Percentiles rank a stretch among this genome's conserved stretches.
These are phyloP conservation scores for Hemiscyllium ocellatum DNA, from an alignment of 2,113 vertebrate genomes.

Conservation along the genomic window DNA sequence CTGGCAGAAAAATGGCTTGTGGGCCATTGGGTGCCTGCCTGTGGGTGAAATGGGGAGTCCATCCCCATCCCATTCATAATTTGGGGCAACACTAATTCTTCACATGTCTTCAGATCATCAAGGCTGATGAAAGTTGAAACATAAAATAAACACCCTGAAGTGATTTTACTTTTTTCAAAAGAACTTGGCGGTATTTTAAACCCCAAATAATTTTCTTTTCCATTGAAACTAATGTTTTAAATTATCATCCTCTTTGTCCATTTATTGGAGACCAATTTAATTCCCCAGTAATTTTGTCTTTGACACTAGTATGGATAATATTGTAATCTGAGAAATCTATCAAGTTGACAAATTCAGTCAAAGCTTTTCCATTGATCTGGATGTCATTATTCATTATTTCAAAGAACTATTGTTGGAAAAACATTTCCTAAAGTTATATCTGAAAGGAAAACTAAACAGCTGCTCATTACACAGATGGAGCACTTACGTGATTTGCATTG, in stretches of 20 bases:
- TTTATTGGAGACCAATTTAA: background rate
- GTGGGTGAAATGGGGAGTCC: too few species aligned
- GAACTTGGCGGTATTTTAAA: background rate
- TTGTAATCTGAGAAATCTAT: background rate
- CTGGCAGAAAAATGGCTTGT: background rate
- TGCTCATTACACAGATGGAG: background rate
- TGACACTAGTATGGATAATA: background rate
- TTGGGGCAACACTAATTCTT: too few species aligned
- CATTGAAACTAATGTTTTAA: background rate
- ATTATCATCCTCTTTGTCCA: background rate
- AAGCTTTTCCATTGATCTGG: background rate
- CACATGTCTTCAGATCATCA: background rate
- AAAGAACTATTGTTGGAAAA: background rate
- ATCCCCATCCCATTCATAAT: too few species aligned
- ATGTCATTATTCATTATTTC: background rate
- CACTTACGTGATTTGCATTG: background rate
- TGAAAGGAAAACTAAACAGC: background rate
- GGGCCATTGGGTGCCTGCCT: background rate
- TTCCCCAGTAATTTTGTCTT: background rate
- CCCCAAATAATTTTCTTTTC: background rate
- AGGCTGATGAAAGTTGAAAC: background rate
- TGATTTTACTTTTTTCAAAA: background rate
- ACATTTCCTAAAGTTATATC: background rate
- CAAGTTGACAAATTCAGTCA: background rate
- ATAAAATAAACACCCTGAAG: background rate